These are phyloP conservation scores for Aporophyla nigra DNA, from an alignment of 2,888 invertebrate genomes.

Conservation along the genomic window DNA sequence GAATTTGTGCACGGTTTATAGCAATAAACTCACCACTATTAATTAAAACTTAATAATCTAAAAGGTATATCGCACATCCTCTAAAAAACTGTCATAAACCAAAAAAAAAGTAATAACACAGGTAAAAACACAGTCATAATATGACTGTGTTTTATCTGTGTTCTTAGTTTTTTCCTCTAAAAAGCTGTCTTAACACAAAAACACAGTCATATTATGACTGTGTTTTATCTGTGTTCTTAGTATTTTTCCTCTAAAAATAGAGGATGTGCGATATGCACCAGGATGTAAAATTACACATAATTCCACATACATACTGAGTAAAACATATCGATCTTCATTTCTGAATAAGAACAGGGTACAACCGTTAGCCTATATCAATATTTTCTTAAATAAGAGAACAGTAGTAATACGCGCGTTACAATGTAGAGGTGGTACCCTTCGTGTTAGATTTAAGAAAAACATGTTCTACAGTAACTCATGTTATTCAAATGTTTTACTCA, in stretches of 20 bases:
- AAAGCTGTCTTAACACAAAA: too few relatives aligned
- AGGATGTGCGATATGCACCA: too few relatives aligned
- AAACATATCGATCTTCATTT: slow-evolving; percentile 15
- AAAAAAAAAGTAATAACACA: too few relatives aligned
- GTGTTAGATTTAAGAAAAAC: slow-evolving; percentile 35
- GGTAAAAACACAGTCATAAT: too few relatives aligned
- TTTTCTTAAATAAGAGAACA: slow-evolving; percentile 35
- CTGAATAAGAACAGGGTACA: slow-evolving; percentile 14
- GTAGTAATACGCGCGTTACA: slow-evolving; percentile 30
- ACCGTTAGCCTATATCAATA: slow-evolving; percentile 34
- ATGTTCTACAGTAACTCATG: slow-evolving; percentile 15
- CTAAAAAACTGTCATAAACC: too few relatives aligned
- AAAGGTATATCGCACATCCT: too few relatives aligned
- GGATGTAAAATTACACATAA: not conserved
- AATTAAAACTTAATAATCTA: too few relatives aligned
- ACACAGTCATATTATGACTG: too few relatives aligned
- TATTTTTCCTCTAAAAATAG: too few relatives aligned
- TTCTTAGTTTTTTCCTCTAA: too few relatives aligned
- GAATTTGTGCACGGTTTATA: not conserved
- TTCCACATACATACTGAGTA: not conserved
- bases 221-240: too few relatives aligned
- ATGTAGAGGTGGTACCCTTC: not conserved
- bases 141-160: too few relatives aligned
- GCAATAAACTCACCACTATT: not conserved
- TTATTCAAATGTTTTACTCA: slow-evolving; percentile 30